phyloP scores from a whole-genome alignment of 2,888 invertebrate species.

The Actias luna region DNA sequence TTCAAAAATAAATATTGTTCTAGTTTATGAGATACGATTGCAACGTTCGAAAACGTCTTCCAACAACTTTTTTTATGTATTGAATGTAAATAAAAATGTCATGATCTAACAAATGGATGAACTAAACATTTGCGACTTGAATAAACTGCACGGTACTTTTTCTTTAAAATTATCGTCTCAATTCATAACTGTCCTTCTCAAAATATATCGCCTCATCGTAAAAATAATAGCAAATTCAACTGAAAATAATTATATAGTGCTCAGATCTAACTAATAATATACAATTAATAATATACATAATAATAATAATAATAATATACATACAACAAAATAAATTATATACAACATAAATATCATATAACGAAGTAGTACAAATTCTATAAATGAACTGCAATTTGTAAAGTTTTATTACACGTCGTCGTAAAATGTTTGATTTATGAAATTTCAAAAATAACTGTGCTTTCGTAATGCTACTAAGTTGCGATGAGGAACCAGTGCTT shows the following conservation, averaged over 20 bases:
- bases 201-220: not conserved
- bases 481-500: not conserved
- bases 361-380: too few relatives aligned
- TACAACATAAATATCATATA: too few relatives aligned
- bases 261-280: too few relatives aligned
- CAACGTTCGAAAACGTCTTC: conserved; percentile 16
- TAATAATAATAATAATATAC: too few relatives aligned
- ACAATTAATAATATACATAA: too few relatives aligned
- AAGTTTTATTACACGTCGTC: too few relatives aligned
- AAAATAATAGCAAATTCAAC: not conserved
- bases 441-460: too few relatives aligned
- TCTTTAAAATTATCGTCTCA: conserved; percentile 12
- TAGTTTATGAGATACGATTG: conserved; percentile 41
- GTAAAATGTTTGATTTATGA: too few relatives aligned
- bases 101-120: conserved; percentile 14
- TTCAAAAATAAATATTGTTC: conserved; percentile 58
- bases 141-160: conserved; percentile 14
- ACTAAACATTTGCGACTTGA: conserved; percentile 7
- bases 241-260: too few relatives aligned
- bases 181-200: not conserved
- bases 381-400: too few relatives aligned
- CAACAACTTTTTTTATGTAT: conserved; percentile 26
- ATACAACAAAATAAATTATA: too few relatives aligned
- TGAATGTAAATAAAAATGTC: conserved; percentile 28
- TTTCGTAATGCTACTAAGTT: not conserved